Conservation (phyloP, 2,797 vertebrate genomes). For the Pseudomugil tenellus region DNA sequence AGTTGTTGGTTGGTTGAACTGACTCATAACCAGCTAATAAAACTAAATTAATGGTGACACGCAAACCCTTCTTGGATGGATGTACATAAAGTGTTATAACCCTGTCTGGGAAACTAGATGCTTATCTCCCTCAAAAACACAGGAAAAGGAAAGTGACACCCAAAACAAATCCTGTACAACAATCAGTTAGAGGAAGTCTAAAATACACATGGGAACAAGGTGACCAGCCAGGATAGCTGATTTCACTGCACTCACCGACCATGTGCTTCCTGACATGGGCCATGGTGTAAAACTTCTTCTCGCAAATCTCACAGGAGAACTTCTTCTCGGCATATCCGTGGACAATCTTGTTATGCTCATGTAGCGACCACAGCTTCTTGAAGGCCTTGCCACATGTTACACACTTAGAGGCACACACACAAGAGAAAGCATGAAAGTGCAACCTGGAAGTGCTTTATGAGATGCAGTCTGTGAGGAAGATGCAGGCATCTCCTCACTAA, state of each 20-base stretch:
- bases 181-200: constrained; percentile 44
- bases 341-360: constrained; percentile 97
- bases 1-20: not conserved
- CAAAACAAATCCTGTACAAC: constrained; percentile 49
- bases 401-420: constrained; percentile 79
- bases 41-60: no score
- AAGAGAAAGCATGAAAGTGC: not conserved
- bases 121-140: constrained; percentile 38
- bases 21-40: no score
- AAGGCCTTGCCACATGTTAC: constrained; percentile 95
- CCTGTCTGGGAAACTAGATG: constrained; percentile 38
- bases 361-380: constrained; percentile 98
- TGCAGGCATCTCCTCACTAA: no score
- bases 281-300: constrained; percentile 99
- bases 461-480: no score
- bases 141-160: constrained; percentile 61
- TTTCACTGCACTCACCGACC: constrained; percentile 89
- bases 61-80: constrained; percentile 1
- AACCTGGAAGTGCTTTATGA: no score
- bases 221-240: not conserved
- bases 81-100: constrained; percentile 15
- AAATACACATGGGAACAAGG: constrained; percentile 11
- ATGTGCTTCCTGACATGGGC: constrained; percentile 99
- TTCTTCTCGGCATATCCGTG: constrained; percentile 98
- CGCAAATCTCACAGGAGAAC: constrained; percentile 97